A percentile compares a stretch with the other conserved stretches of the same genome.
These are phyloP conservation scores for Bujurquina vittata DNA, from an alignment of 2,113 vertebrate species.

Conservation along the genomic window DNA sequence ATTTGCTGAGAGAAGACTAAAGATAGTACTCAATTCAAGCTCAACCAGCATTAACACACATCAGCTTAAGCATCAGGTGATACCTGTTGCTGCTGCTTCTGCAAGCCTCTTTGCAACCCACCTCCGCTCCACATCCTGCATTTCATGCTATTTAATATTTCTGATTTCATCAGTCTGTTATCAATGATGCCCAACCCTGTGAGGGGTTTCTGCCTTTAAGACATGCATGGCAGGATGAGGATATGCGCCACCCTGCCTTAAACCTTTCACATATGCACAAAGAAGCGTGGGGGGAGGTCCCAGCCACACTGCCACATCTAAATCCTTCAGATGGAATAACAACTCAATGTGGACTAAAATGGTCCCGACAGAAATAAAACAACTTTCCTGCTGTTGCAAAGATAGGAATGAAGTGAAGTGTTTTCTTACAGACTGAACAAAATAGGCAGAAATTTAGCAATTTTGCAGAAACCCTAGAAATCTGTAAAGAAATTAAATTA, in stretches of 20 bases:
- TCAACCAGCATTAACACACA: neutral
- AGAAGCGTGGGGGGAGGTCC: too few species aligned
- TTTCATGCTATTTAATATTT: neutral
- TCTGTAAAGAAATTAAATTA: neutral
- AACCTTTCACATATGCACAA: fast-evolving
- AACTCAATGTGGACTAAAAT: neutral
- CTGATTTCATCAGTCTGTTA: neutral
- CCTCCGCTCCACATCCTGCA: neutral
- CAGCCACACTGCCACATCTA: neutral
- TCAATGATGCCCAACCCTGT: neutral
- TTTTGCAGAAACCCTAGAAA: neutral
- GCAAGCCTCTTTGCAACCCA: neutral
- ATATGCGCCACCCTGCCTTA: neutral
- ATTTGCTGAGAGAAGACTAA: neutral
- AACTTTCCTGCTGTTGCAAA: neutral
- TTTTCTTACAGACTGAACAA: neutral
- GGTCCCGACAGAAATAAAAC: neutral
- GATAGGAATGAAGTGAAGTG: neutral
- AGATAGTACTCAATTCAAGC: neutral
- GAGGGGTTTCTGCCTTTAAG: neutral
- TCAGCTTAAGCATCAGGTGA: neutral
- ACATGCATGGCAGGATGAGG: neutral
- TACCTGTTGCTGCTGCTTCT: neutral
- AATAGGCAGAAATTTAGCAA: fast-evolving
- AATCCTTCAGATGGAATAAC: neutral